phyloP scores from a whole-genome alignment of 2,113 vertebrate genomes.

The Morphnarchus princeps region DNA sequence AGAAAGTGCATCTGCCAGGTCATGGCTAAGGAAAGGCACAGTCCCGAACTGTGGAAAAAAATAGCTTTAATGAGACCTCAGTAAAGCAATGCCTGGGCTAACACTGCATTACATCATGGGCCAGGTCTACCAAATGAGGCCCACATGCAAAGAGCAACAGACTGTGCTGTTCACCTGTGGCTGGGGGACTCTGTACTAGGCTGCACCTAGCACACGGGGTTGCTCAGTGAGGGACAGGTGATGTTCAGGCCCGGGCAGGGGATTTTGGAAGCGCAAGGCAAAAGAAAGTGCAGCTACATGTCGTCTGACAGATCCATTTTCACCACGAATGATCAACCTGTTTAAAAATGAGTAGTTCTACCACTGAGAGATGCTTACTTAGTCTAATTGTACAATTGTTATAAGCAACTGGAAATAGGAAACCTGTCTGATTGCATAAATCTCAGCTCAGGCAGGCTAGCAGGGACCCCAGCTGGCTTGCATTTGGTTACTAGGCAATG shows the following conservation, averaged over 20 bases:
- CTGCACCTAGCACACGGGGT: background rate
- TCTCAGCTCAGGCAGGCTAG: background rate
- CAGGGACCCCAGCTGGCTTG: background rate
- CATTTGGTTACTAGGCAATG: background rate
- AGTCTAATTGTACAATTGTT: background rate
- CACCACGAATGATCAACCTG: background rate
- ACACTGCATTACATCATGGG: accelerated
- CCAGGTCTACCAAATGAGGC: background rate
- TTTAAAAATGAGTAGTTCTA: background rate
- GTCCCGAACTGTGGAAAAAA: background rate
- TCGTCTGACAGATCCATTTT: background rate
- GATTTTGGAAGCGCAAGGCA: background rate
- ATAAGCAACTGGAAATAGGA: background rate
- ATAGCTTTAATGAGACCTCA: background rate
- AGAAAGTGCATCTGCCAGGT: background rate
- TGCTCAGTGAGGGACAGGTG: background rate
- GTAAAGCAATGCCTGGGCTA: background rate
- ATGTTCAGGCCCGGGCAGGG: background rate
- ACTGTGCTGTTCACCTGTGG: background rate
- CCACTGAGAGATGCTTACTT: background rate
- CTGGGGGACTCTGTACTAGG: background rate
- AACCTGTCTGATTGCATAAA: background rate
- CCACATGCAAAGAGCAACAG: background rate
- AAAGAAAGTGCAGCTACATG: background rate
- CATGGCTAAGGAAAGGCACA: background rate